Conservation (phyloP, 2,113 vertebrate genomes). For the Peromyscus leucopus region DNA sequence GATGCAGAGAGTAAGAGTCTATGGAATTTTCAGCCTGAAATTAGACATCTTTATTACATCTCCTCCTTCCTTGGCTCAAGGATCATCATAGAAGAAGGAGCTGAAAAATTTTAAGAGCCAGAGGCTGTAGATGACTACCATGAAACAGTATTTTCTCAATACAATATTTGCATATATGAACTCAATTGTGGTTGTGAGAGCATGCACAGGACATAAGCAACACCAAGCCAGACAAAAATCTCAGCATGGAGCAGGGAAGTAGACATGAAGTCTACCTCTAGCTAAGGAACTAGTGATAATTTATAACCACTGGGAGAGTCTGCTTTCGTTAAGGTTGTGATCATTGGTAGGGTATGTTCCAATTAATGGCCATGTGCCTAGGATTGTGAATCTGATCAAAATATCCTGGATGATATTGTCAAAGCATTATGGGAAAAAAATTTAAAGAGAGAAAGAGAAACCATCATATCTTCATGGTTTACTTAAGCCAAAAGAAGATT, state of each 20-base stretch:
- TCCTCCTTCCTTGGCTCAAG: not conserved
- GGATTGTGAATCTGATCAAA: not conserved
- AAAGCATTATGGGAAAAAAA: not conserved
- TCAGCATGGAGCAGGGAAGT: not conserved
- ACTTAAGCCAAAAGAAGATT: not conserved
- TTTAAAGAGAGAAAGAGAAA: not conserved
- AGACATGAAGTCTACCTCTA: not conserved
- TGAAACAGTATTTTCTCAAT: not conserved
- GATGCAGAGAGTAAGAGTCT: not conserved
- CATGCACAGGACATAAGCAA: not conserved
- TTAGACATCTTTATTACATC: not conserved
- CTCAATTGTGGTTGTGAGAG: too few species aligned
- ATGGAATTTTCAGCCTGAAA: not conserved
- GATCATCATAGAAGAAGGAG: too few species aligned
- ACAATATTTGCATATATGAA: not conserved
- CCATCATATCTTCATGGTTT: not conserved
- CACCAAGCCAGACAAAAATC: not conserved
- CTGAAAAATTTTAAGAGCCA: not conserved
- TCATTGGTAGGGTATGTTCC: not conserved
- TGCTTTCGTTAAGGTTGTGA: not conserved
- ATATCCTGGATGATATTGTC: not conserved
- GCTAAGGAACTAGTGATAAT: not conserved
- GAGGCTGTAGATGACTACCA: not conserved
- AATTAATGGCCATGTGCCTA: not conserved
- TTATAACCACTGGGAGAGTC: too few species aligned